A percentile compares a stretch with the other conserved stretches of the same genome.
These are phyloP conservation scores for Acanthochromis polyacanthus DNA, from an alignment of 2,113 vertebrate genomes.

Conservation along the genomic window DNA sequence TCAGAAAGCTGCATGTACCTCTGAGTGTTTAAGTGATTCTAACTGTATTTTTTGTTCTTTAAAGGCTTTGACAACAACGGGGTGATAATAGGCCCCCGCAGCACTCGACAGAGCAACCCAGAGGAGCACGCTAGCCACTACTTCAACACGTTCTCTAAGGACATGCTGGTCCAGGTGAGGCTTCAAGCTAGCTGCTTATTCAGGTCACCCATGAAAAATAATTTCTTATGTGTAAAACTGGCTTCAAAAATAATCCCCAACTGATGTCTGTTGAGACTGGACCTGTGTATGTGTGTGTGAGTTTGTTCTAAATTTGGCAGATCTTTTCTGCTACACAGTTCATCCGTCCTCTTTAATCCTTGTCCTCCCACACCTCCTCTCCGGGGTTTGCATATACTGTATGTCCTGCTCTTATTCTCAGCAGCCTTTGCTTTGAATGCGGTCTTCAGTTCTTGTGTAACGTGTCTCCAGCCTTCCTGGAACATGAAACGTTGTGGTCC, in stretches of 20 bases:
- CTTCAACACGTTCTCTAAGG: conserved; percentile 97
- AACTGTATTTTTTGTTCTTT: conserved; percentile 63
- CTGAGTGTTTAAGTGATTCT: not conserved
- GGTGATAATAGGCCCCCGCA: conserved; percentile 92
- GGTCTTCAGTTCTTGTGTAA: conserved; percentile 19
- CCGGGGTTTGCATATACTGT: conserved; percentile 9
- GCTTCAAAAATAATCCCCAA: conserved; percentile 2
- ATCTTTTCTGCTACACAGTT: conserved; percentile 17
- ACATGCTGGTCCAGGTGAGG: conserved; percentile 95
- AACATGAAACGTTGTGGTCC: conserved; percentile 61
- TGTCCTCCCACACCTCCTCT: conserved; percentile 24
- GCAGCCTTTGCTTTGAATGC: conserved; percentile 61
- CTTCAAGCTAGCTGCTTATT: conserved; percentile 9
- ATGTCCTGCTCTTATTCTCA: conserved; percentile 45
- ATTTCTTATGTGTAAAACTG: not conserved
- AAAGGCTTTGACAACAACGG: conserved; percentile 99
- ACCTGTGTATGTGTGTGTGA: not conserved
- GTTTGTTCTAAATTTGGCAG: not conserved
- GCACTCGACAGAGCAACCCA: conserved; percentile 94
- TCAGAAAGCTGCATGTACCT: conserved; percentile 28
- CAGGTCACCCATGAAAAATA: conserved; percentile 7
- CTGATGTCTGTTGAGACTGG: not conserved
- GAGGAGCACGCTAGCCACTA: conserved; percentile 97
- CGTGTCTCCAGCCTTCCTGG: conserved; percentile 24
- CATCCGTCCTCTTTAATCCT: conserved; percentile 8